phyloP scores from a whole-genome alignment of 2,113 vertebrate species.

The Eleginops maclovinus region DNA sequence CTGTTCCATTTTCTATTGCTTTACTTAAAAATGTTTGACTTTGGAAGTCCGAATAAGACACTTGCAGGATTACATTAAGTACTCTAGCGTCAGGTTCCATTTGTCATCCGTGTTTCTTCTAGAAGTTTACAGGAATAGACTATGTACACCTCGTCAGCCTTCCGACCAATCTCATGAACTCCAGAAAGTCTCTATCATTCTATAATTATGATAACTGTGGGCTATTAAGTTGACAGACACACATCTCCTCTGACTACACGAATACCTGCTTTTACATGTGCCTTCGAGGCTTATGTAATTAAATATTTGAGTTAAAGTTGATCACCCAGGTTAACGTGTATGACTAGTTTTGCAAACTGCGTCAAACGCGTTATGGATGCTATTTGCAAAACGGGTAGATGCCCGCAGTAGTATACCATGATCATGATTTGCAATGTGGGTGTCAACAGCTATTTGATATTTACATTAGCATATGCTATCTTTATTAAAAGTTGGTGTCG shows the following conservation, averaged over 20 bases:
- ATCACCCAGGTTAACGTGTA: background rate
- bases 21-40: background rate
- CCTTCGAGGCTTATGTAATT: no score
- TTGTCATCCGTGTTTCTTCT: background rate
- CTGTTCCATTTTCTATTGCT: background rate
- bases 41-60: background rate
- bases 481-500: no score
- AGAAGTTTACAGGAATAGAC: background rate
- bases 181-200: background rate
- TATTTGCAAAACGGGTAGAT: slow-evolving; percentile 13
- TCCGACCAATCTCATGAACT: background rate
- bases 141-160: background rate
- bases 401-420: background rate
- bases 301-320: background rate
- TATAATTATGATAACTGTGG: background rate
- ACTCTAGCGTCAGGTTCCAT: background rate
- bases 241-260: background rate
- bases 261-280: background rate
- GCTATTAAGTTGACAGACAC: no score
- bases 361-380: slow-evolving; percentile 58
- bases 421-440: background rate
- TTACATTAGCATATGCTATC: accelerated
- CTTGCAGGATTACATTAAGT: background rate
- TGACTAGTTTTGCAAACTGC: background rate
- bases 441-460: background rate